Conservation (phyloP, 2,888 invertebrate genomes). For the Drosophila conformis region DNA sequence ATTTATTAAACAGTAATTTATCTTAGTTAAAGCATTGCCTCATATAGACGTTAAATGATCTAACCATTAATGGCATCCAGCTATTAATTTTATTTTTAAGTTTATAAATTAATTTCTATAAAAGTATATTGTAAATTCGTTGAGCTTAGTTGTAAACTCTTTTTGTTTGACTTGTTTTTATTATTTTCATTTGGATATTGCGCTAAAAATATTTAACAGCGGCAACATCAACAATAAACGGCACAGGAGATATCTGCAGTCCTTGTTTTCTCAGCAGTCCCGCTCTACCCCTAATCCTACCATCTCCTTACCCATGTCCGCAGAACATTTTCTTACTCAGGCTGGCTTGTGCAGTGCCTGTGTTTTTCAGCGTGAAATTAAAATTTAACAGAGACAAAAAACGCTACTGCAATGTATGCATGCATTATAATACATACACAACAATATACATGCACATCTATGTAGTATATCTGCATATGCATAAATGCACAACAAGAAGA, state of each 20-base stretch:
- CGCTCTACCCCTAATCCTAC: not conserved
- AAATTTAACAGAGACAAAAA: slow-evolving; percentile 78
- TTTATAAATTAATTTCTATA: not conserved
- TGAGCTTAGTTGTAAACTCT: not conserved
- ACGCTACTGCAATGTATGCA: slow-evolving; percentile 40
- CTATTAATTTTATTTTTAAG: not conserved
- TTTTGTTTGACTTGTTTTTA: slow-evolving; percentile 11
- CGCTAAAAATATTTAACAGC: slow-evolving; percentile 67
- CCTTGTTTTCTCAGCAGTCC: slow-evolving; percentile 10
- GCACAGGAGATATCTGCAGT: slow-evolving; percentile 46
- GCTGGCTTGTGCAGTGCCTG: slow-evolving; percentile 38
- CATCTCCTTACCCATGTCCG: not conserved
- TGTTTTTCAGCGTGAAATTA: slow-evolving; percentile 81
- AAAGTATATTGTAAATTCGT: slow-evolving; percentile 15
- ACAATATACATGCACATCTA: slow-evolving; percentile 14
- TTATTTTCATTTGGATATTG: slow-evolving; percentile 43
- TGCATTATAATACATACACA: slow-evolving; percentile 42
- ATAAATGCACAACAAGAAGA: slow-evolving; percentile 64
- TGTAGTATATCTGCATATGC: slow-evolving; percentile 42
- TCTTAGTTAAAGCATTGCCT: not conserved
- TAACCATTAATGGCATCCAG: not conserved
- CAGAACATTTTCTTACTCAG: slow-evolving; percentile 42
- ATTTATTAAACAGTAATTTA: not conserved
- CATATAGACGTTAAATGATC: too few species aligned
- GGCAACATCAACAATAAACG: slow-evolving; percentile 57